phyloP scores from a whole-genome alignment of 1,140 invertebrate species.

The Heliconius melpomene region DNA sequence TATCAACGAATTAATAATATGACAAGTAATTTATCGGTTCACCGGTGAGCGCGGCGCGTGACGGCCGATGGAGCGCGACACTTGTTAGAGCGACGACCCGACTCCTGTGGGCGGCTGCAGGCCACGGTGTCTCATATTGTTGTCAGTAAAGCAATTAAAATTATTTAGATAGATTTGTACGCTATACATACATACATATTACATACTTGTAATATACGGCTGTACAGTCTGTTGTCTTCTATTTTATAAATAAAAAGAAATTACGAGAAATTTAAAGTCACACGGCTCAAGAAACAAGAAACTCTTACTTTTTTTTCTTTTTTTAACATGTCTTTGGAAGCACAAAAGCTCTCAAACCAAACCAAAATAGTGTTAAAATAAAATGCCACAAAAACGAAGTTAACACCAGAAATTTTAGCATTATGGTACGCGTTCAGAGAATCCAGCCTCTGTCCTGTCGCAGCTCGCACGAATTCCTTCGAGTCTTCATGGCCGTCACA shows the following conservation, averaged over 20 bases:
- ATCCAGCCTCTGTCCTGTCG: conserved; percentile 19
- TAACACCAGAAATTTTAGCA: conserved; percentile 13
- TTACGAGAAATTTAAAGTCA: no score
- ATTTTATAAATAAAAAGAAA: no score
- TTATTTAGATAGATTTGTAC: no score
- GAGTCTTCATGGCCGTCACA: conserved; percentile 6
- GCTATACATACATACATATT: no score
- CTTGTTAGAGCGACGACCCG: conserved; percentile 17
- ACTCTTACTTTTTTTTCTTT: background rate
- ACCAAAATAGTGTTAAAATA: conserved; percentile 18
- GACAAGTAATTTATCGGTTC: conserved; percentile 12
- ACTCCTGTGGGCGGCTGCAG: background rate
- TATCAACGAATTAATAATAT: conserved; percentile 13
- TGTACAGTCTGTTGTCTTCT: background rate
- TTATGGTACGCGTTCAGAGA: conserved; percentile 19
- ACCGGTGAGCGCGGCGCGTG: background rate
- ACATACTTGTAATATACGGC: no score
- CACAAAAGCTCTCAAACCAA: background rate
- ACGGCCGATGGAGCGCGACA: conserved; percentile 14
- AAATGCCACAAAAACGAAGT: conserved; percentile 17
- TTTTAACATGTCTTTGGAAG: background rate
- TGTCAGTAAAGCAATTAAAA: background rate
- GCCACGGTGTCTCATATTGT: background rate
- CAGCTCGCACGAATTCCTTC: conserved; percentile 7
- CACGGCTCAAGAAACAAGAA: background rate